Evolutionary conservation across 2,797 vertebrate species (phyloP), one percentile per base, ranked within the genome.

Genomic region (Squalus acanthias): DNA sequence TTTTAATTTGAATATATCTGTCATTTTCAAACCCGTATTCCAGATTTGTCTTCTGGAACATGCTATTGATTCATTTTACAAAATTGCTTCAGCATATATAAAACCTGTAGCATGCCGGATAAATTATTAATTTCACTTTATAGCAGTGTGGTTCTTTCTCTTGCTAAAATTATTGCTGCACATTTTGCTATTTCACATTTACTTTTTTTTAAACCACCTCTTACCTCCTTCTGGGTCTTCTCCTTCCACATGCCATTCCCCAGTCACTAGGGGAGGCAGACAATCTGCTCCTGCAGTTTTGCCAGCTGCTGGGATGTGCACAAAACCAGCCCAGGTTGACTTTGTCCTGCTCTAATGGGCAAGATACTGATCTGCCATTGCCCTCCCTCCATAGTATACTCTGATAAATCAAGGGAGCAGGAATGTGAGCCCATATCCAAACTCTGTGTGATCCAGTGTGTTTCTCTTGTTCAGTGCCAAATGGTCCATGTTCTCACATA

Each of bases 281-380:
- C 91, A 93, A 93, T 69, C 91, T 93, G 91, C n/a, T 93, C 91
- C 91, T 69, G 91, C 22, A 69, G 91, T 69, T 67, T 93, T 93
- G 91, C 63, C 91, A 93, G 91, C 91, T 93, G 91, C 91, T 93
- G n/a, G 39, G 91, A 24, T 93, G 65, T 93, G 50, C 9, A 22
- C 65, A 93, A 24, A 93, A 69, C 63, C 39, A 93, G 10, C 91
- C 91, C 65, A 46, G n/a, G 91, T 69, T 65, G 63, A 93, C 91
- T 67, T 67, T 39, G 67, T 46, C 65, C 63, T 69, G 65, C 91
- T 93, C 20, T 39, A 93, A 69, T 93, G 65, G 91, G 65, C n/a
- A 69, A 46, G n/a, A 22, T 93, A 24, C 39, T 69, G 65, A 93
- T n/a, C 65, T 69, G 39, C n/a, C 63, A 69, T 20, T 1, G 63